Conservation (phyloP, 2,113 vertebrate species). For the Hydrolagus affinis region DNA sequence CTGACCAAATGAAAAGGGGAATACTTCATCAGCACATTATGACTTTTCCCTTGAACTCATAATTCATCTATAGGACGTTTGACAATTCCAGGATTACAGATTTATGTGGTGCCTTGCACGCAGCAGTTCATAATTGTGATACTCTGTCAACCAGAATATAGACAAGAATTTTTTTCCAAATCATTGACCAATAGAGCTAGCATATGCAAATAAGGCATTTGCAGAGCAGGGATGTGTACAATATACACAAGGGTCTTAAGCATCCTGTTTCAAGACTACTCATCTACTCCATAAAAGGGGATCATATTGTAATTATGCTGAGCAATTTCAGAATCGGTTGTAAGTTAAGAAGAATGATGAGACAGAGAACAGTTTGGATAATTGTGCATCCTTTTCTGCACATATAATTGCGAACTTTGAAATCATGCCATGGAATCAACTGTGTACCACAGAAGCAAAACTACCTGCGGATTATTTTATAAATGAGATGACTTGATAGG, state of each 20-base stretch:
- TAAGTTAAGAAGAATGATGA: neutral
- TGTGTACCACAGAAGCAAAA: neutral
- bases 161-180: neutral
- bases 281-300: neutral
- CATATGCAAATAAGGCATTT: neutral
- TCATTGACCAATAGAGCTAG: neutral
- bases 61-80: neutral
- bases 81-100: neutral
- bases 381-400: neutral
- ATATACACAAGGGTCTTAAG: neutral
- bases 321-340: neutral
- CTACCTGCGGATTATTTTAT: neutral
- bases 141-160: neutral
- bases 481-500: neutral
- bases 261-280: neutral
- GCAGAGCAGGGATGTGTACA: neutral
- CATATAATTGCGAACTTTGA: neutral
- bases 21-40: neutral
- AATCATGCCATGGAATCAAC: neutral
- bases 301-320: slow-evolving; percentile 21
- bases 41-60: neutral
- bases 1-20: no score
- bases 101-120: no score
- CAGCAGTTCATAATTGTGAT: neutral
- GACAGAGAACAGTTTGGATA: neutral